Percentiles rank a stretch among this genome's conserved stretches.
Evolutionary conservation across 2,113 vertebrate genomes (phyloP).

Genomic region (Albula glossodonta): DNA sequence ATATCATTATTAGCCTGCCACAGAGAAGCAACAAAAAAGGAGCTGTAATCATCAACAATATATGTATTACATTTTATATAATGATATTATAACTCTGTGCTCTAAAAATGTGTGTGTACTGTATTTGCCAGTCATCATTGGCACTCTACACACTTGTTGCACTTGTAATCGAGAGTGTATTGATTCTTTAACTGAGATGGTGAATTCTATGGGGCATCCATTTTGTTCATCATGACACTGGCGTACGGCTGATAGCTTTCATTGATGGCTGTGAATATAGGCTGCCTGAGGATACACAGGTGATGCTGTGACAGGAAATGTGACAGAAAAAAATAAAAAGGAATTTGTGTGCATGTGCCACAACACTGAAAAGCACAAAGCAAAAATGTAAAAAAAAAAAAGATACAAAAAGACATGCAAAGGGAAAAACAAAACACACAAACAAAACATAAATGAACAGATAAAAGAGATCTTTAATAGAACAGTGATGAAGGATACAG

Average conservation of each 20-base stretch:
- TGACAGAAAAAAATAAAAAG: neutral
- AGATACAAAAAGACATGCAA: slow-evolving; percentile 3
- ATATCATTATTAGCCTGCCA: no score
- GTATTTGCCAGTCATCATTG: no score
- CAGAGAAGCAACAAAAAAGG: no score
- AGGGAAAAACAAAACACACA: slow-evolving; percentile 36
- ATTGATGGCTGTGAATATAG: neutral
- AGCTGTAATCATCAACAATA: no score
- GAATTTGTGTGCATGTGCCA: neutral
- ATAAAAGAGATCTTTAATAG: slow-evolving; percentile 82
- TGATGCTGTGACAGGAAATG: slow-evolving; percentile 3
- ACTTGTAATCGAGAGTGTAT: no score
- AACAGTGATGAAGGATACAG: slow-evolving; percentile 71
- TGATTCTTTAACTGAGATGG: neutral
- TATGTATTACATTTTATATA: no score
- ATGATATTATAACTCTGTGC: no score
- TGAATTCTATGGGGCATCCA: no score
- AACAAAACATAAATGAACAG: slow-evolving; percentile 44
- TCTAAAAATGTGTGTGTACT: no score
- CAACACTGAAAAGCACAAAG: neutral
- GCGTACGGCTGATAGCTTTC: neutral
- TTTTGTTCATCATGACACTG: neutral
- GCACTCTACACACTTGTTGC: no score
- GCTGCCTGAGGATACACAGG: neutral
- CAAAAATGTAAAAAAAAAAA: neutral